Conservation (phyloP, 2,113 vertebrate species). For the Rhinogobius similis region DNA sequence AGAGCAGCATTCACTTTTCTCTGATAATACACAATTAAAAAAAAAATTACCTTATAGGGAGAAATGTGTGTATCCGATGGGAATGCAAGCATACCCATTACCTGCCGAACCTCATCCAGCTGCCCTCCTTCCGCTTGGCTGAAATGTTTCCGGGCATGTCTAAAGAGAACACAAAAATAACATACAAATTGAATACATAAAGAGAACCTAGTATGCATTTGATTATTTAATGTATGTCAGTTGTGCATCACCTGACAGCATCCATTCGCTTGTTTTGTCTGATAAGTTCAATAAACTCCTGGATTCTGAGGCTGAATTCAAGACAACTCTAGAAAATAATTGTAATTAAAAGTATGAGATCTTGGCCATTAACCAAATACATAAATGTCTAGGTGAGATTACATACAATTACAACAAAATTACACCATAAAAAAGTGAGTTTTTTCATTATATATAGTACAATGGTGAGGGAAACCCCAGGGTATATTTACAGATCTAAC, state of each 20-base stretch:
- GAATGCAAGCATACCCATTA: constrained; percentile 99
- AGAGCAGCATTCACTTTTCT: neutral
- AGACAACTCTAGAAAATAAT: constrained; percentile 88
- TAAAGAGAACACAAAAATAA: constrained; percentile 59
- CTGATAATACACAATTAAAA: neutral
- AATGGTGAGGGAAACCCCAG: neutral
- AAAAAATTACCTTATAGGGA: constrained; percentile 89
- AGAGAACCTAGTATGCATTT: neutral
- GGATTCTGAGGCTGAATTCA: constrained; percentile 98
- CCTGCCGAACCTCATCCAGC: constrained; percentile 97
- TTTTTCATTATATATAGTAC: neutral
- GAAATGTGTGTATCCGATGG: constrained; percentile 98
- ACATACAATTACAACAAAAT: neutral
- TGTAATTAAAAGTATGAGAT: neutral
- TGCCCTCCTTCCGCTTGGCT: constrained; percentile 97
- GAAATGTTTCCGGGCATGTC: constrained; percentile 98
- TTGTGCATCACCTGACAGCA: constrained; percentile 86
- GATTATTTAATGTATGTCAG: neutral
- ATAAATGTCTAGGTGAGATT: neutral
- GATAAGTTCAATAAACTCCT: constrained; percentile 99
- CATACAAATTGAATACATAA: neutral
- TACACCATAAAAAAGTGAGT: neutral
- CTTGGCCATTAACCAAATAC: neutral
- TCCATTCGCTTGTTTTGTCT: constrained; percentile 99
- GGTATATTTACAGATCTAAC: neutral